Evolutionary conservation across 2,797 vertebrate genomes (phyloP).

Genomic region (Clarias pachynema): DNA sequence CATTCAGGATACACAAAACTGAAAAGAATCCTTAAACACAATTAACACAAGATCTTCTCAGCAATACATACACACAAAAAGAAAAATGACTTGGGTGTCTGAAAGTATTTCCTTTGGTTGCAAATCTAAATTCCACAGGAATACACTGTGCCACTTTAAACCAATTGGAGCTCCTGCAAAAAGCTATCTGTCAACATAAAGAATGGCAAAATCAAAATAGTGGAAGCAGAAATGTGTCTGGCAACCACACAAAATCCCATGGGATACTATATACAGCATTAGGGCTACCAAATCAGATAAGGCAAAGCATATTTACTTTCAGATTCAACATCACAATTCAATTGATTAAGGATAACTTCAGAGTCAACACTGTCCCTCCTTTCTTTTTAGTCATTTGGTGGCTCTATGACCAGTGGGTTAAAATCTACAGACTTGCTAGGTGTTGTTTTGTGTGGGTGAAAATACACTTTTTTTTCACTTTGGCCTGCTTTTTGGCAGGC

Average conservation of each 20-base stretch:
- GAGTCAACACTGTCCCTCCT: slow-evolving; percentile 39
- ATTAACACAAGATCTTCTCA: slow-evolving; percentile 71
- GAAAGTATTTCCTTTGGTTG: slow-evolving; percentile 81
- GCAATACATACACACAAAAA: slow-evolving; percentile 56
- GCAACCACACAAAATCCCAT: slow-evolving; percentile 24
- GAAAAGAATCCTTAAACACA: slow-evolving; percentile 74
- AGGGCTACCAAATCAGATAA: slow-evolving; percentile 49
- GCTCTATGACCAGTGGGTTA: slow-evolving; percentile 9
- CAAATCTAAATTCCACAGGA: slow-evolving; percentile 76
- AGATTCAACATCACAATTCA: slow-evolving; percentile 37
- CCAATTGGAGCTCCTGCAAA: slow-evolving; percentile 82
- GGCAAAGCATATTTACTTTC: slow-evolving; percentile 46
- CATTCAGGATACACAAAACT: slow-evolving; percentile 70
- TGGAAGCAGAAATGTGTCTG: slow-evolving; percentile 37
- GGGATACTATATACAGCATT: slow-evolving; percentile 31
- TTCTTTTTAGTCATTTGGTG: slow-evolving; percentile 31
- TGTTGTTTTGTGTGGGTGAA: slow-evolving; percentile 43
- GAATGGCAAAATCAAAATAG: slow-evolving; percentile 79
- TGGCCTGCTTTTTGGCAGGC: slow-evolving; percentile 52
- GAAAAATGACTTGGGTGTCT: slow-evolving; percentile 72
- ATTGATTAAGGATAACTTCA: slow-evolving; percentile 41
- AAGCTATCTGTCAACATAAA: slow-evolving; percentile 85
- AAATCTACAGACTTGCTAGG: slow-evolving; percentile 30
- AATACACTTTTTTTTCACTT: slow-evolving; percentile 32
- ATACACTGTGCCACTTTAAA: slow-evolving; percentile 77